Conservation (phyloP, 2,888 invertebrate genomes). For the Tetramorium bicarinatum region DNA sequence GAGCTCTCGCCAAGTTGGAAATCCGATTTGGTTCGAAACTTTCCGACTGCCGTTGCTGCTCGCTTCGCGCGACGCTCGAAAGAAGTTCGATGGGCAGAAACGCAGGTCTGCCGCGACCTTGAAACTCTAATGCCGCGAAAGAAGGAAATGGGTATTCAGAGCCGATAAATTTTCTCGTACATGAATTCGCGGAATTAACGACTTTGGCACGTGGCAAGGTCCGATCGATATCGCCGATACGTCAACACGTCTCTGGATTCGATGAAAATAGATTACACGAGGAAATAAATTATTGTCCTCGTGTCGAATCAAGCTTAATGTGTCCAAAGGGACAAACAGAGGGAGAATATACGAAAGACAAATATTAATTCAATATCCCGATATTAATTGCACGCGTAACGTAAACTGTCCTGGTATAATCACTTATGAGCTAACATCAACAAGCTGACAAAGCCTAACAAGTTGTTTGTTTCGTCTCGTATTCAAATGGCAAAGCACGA, state of each 20-base stretch:
- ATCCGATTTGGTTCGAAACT: slow-evolving; percentile 55
- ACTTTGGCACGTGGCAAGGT: background rate
- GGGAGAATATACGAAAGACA: background rate
- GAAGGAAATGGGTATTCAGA: slow-evolving; percentile 23
- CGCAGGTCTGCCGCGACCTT: slow-evolving; percentile 33
- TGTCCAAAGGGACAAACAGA: background rate
- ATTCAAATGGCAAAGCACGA: slow-evolving; percentile 3
- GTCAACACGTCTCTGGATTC: background rate
- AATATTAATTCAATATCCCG: slow-evolving; percentile 15
- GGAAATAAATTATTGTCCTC: slow-evolving; percentile 11
- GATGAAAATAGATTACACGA: background rate
- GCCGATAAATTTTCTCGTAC: background rate
- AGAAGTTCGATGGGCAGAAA: slow-evolving; percentile 24
- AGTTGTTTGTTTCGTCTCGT: background rate
- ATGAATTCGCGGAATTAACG: slow-evolving; percentile 17
- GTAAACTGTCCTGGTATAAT: background rate
- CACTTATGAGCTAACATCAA: slow-evolving; percentile 1
- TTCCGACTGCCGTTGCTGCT: slow-evolving; percentile 16
- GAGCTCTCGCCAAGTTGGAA: slow-evolving; percentile 37
- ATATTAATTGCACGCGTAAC: background rate
- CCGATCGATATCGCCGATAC: background rate
- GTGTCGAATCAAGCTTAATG: slow-evolving; percentile 6
- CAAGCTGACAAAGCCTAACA: background rate
- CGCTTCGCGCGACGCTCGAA: slow-evolving; percentile 26
- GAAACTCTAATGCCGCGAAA: slow-evolving; percentile 25